Percentiles rank a stretch among this genome's conserved stretches.
These are phyloP conservation scores for Chaetops frenatus DNA, from an alignment of 2,113 vertebrate genomes.

Conservation along the genomic window DNA sequence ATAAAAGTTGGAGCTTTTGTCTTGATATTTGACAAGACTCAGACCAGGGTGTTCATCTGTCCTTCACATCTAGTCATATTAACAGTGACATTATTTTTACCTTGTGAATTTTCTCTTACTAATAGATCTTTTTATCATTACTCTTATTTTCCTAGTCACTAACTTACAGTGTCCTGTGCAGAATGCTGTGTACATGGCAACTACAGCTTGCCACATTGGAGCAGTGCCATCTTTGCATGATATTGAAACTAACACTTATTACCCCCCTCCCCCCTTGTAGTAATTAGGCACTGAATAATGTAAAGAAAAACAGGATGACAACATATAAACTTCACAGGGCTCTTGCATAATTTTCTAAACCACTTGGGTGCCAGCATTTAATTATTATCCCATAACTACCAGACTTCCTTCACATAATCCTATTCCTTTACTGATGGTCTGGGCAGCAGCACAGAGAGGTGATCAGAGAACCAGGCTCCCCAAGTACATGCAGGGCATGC, in stretches of 20 bases:
- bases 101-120: not conserved
- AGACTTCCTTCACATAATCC: not conserved
- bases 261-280: accelerated
- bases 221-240: not conserved
- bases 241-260: not conserved
- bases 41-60: not conserved
- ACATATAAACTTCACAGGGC: not conserved
- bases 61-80: not conserved
- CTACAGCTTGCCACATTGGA: not conserved
- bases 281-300: not conserved
- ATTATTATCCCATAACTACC: not conserved
- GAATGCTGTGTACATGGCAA: not conserved
- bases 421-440: not conserved
- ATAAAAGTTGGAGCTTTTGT: not conserved
- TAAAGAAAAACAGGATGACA: not conserved
- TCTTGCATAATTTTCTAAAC: not conserved
- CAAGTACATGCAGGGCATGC: not conserved
- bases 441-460: not conserved
- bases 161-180: not conserved
- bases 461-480: not conserved
- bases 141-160: not conserved
- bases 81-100: not conserved
- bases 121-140: not conserved
- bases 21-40: not conserved
- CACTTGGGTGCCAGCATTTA: not conserved